Evolutionary conservation across 2,888 invertebrate species (phyloP), one percentile per base, ranked within the genome.

Genomic region (Andrena fulva): DNA sequence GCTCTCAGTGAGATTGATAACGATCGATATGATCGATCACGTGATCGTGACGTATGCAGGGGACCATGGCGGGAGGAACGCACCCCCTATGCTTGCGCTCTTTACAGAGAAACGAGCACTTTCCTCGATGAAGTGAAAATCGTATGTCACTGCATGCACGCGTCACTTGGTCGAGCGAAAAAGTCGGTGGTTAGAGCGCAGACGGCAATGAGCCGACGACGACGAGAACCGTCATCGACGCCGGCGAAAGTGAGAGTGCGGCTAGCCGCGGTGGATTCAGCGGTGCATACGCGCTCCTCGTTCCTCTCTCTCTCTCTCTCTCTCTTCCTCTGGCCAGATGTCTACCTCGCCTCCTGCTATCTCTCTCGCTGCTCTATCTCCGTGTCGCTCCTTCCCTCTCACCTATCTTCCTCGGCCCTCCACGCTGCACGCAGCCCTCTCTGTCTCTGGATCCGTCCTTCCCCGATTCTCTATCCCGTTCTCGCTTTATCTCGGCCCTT

Each of bases 201-300:
- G 85, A 80, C 88, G 89, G 85, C 89, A 87, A 84, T 88, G 86
- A 83, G 85, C 87, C 88, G 89, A 86, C 89, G 89, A 85, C 88
- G 89, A 88, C 87, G 88, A 87, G 90, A 89, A 91, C 89, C 91
- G 92, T 92, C 91, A 91, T 91, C 92, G 92, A 87, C 88, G 91
- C 91, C 92, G 90, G 90, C 93, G 92, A 93, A 93, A 93, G 93
- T 92, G 93, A 93, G 93, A 93, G 93, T 93, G 91, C 89, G 90
- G 86, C 87, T 85, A 87, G 84, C 76, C 84, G 85, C 79, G 84
- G 84, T 84, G 87, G 87, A 90, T 89, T 90, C 92, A 90, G 88
- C 89, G 89, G 89, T 92, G 92, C 92, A 91, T 92, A 90, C 88
- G 90, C 88, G 77, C 86, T 80, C 24, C 78, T 75, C 74, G 69